Conservation (phyloP, 2,113 vertebrate genomes). For the Hypomesus transpacificus region DNA sequence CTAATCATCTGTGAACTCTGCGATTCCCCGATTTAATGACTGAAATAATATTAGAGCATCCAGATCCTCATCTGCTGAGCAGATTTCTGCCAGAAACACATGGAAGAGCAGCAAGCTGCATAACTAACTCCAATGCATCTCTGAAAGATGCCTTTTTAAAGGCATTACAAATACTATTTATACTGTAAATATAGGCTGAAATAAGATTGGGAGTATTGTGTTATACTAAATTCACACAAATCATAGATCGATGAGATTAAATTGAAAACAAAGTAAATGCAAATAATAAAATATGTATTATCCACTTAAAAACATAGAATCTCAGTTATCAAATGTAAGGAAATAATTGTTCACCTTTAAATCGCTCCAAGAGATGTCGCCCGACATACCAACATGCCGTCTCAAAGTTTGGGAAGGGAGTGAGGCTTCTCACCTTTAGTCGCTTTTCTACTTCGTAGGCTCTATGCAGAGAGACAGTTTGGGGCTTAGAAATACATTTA, state of each 20-base stretch:
- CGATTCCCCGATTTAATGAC: conserved; percentile 68
- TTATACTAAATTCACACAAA: no score
- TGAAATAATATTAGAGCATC: conserved; percentile 69
- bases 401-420: conserved; percentile 93
- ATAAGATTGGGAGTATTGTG: no score
- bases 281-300: background rate
- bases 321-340: background rate
- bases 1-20: conserved; percentile 73
- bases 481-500: background rate
- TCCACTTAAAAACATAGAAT: background rate
- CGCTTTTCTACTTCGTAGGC: conserved; percentile 96
- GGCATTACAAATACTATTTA: no score
- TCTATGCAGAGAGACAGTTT: conserved; percentile 70
- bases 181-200: no score
- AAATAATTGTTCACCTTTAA: conserved; percentile 82
- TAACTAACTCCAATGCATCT: no score
- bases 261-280: background rate
- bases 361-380: conserved; percentile 87
- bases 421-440: conserved; percentile 90
- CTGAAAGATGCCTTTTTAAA: no score
- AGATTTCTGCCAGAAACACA: conserved; percentile 42
- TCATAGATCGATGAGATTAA: background rate
- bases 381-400: conserved; percentile 98
- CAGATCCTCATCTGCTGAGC: conserved; percentile 70
- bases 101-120: no score